A percentile compares a stretch with the other conserved stretches of the same genome.
Conservation (phyloP, 2,888 invertebrate species). For the Cheilosia urbana region DNA sequence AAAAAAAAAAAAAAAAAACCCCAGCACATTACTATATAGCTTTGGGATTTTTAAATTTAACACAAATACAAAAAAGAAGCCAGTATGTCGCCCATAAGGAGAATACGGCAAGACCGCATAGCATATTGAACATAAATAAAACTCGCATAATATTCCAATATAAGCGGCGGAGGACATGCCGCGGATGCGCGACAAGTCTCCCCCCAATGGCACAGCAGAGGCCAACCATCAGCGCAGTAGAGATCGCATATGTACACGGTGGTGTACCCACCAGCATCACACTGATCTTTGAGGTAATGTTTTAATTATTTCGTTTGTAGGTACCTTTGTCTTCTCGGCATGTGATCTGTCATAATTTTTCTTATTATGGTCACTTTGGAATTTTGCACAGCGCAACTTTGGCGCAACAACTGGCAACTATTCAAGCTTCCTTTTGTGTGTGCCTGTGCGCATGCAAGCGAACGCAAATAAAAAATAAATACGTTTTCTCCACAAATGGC, state of each 20-base stretch:
- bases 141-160: constrained; percentile 73
- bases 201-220: constrained; percentile 68
- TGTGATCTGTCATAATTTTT: constrained; percentile 79
- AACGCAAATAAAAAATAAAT: constrained; percentile 33
- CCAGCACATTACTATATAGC: constrained; percentile 10
- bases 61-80: neutral
- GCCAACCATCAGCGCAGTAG: constrained; percentile 32
- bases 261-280: constrained; percentile 20
- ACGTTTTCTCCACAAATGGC: constrained; percentile 63
- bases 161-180: constrained; percentile 64
- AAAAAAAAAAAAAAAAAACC: constrained; percentile 11
- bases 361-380: constrained; percentile 76
- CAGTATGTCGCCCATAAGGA: constrained; percentile 51
- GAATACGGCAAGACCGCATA: constrained; percentile 58
- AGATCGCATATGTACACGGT: constrained; percentile 7
- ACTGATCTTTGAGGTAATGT: constrained; percentile 76
- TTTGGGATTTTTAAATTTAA: constrained; percentile 61
- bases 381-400: constrained; percentile 65
- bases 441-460: constrained; percentile 8
- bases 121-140: constrained; percentile 64
- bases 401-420: constrained; percentile 60
- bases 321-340: constrained; percentile 77
- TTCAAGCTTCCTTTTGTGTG: constrained; percentile 70
- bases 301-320: constrained; percentile 78
- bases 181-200: constrained; percentile 67